Evolutionary conservation across 2,888 invertebrate genomes (phyloP).

Genomic region (Nebria brevicollis): DNA sequence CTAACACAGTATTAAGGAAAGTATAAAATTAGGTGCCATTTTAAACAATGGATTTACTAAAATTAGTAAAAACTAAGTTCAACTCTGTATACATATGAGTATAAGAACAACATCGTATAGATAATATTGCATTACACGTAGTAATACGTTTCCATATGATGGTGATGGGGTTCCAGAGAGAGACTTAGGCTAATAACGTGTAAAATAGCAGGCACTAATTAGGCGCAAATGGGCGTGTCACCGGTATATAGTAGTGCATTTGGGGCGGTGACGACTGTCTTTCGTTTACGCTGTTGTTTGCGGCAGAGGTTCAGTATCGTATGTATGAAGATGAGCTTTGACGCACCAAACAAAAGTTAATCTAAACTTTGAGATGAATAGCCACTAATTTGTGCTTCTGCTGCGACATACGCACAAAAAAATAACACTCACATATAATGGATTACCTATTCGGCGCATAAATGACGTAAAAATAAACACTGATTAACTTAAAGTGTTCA

Average conservation of each 20-base stretch:
- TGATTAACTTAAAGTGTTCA: neutral
- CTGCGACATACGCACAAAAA: slow-evolving; percentile 19
- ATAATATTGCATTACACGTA: neutral
- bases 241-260: slow-evolving; percentile 6
- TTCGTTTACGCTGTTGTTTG: neutral
- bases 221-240: slow-evolving; percentile 7
- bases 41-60: too few relatives aligned
- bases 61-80: too few relatives aligned
- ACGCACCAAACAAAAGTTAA: slow-evolving; percentile 32
- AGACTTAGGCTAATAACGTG: slow-evolving; percentile 11
- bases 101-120: neutral
- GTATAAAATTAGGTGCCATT: too few relatives aligned
- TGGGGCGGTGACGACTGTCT: slow-evolving; percentile 12
- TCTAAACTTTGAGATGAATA: slow-evolving; percentile 40
- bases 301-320: neutral
- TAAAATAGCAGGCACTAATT: slow-evolving; percentile 21
- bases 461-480: neutral
- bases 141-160: neutral
- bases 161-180: neutral
- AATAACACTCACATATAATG: neutral
- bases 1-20: too few relatives aligned
- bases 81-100: too few relatives aligned
- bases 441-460: neutral
- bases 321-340: neutral
- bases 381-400: slow-evolving; percentile 45